Evolutionary conservation across 2,888 invertebrate species (phyloP).

Genomic region (Lagria hirta): DNA sequence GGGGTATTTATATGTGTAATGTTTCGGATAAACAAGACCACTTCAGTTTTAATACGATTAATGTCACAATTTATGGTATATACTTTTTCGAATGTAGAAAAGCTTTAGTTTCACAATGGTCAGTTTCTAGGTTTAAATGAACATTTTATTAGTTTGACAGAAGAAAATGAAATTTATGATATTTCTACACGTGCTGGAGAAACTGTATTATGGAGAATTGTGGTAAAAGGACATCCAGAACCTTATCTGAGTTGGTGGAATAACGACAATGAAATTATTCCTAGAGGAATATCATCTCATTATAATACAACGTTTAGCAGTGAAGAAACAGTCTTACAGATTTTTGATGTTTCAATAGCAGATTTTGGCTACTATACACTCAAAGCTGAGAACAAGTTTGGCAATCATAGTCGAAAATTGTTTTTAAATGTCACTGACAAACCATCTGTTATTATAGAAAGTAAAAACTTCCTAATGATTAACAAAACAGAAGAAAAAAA

Average conservation of each 20-base stretch:
- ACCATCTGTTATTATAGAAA: slow-evolving; percentile 54
- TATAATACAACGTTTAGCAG: slow-evolving; percentile 35
- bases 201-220: slow-evolving; percentile 56
- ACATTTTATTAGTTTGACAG: slow-evolving; percentile 45
- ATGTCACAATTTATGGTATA: slow-evolving; percentile 38
- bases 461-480: slow-evolving; percentile 51
- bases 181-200: slow-evolving; percentile 43
- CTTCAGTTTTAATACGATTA: slow-evolving; percentile 20
- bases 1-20: slow-evolving; percentile 46
- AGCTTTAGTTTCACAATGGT: no score
- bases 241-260: slow-evolving; percentile 59
- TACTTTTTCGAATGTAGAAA: no score
- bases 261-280: slow-evolving; percentile 48
- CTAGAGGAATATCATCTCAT: slow-evolving; percentile 32
- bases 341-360: slow-evolving; percentile 55
- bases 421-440: slow-evolving; percentile 59
- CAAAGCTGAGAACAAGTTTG: slow-evolving; percentile 56
- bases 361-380: slow-evolving; percentile 65
- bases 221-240: slow-evolving; percentile 59
- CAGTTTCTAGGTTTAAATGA: slow-evolving; percentile 38
- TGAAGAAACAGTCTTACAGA: slow-evolving; percentile 51
- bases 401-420: slow-evolving; percentile 53
- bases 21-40: slow-evolving; percentile 42
- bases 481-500: slow-evolving; percentile 52
- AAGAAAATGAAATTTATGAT: slow-evolving; percentile 43